Evolutionary conservation across 2,888 invertebrate species (phyloP), one percentile per base, ranked within the genome.

Genomic region (Agapostemon virescens): DNA sequence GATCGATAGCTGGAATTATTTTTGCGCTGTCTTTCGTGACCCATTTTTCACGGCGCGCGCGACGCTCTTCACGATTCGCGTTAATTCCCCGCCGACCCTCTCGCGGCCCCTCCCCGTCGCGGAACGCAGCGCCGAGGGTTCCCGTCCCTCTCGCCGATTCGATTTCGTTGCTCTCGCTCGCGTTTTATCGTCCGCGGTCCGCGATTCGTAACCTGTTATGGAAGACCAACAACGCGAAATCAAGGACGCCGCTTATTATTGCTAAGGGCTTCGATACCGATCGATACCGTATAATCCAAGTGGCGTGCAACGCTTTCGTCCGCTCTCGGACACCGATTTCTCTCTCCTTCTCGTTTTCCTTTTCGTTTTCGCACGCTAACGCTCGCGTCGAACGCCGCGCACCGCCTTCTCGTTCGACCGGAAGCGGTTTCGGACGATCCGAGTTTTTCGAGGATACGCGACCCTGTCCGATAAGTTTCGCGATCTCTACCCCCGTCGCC

Each of bases 191-290:
- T 42, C 26, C 58, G 61, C 49, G 49, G 55, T 49, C 23, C 67
- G 63, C 67, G 63, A 75, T 70, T 42, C 71, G 40, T 72, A 80
- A 70, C 71, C 74, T 33, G 74, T 71, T 75, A 69, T 82, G 77
- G 82, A 83, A 83, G 82, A 77, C 82, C 77, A 71, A 77, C 82
- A 77, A 77, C 82, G 74, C 82, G 82, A 83, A 82, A 83, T 83
- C 82, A 83, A 83, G 82, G 82, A 82, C 82, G 77, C 23, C 58
- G 74, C 82, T 83, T 83, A 83, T 83, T 83, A 82, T 82, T 82
- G 81, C 82, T 81, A 82, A 83, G 82, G 82, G 82, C 82, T 83
- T 82, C 82, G 77, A 83, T 82, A 83, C 82, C 82, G 82, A 83
- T 83, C 82, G 77, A 83, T 83, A 83, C 82, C 52, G 82, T 72